Conservation (phyloP, 2,888 invertebrate species). For the Sminthurides aquaticus region DNA sequence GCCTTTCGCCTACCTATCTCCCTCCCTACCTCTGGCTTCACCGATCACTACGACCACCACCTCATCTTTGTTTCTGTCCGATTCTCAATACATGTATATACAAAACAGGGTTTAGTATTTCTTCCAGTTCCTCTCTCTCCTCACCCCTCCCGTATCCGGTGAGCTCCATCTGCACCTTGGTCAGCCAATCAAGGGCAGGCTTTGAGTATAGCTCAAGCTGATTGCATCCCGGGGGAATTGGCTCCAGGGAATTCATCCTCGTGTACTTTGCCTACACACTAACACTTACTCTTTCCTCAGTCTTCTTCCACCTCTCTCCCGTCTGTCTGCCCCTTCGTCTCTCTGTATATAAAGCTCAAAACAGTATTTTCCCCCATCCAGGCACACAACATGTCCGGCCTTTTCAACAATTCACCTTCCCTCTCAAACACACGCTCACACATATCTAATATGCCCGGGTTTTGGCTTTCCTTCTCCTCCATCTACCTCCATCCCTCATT, state of each 20-base stretch:
- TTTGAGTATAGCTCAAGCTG: constrained; percentile 23
- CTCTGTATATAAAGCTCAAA: no score
- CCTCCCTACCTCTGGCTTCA: background rate
- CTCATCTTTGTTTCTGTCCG: background rate
- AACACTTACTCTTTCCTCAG: background rate
- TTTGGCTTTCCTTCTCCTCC: background rate
- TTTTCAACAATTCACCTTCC: background rate
- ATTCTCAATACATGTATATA: background rate
- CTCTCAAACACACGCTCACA: background rate
- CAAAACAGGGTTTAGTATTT: background rate
- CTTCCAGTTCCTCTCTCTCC: no score
- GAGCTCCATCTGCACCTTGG: constrained; percentile 40
- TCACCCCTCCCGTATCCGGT: constrained; percentile 24
- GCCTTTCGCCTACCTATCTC: no score
- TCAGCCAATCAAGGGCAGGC: constrained; percentile 32
- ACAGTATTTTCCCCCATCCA: background rate
- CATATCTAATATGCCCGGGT: background rate
- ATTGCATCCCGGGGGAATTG: constrained; percentile 33
- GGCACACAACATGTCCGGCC: background rate
- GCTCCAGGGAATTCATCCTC: constrained; percentile 25
- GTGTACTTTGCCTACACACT: constrained; percentile 9
- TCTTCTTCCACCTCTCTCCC: background rate
- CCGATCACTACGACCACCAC: background rate
- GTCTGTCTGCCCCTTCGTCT: background rate
- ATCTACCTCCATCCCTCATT: background rate